These are phyloP conservation scores for Perccottus glenii DNA, from an alignment of 2,113 vertebrate genomes.

Conservation along the genomic window DNA sequence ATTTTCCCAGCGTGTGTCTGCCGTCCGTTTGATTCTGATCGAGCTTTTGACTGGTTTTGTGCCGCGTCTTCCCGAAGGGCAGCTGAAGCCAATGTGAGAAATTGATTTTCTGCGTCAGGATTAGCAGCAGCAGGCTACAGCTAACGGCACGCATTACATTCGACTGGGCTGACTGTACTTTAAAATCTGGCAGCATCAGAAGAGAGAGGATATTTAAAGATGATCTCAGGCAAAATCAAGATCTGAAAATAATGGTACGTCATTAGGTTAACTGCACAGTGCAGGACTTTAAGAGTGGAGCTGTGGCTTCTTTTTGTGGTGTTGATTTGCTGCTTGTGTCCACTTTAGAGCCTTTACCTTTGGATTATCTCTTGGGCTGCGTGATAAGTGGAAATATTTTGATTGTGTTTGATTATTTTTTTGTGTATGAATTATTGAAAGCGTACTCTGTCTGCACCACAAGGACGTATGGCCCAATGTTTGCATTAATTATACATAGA, in stretches of 20 bases:
- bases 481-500: too few species aligned
- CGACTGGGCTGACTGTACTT: constrained; percentile 2
- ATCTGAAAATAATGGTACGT: neutral
- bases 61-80: constrained; percentile 49
- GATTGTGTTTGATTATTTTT: too few species aligned
- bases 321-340: too few species aligned
- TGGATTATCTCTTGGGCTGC: too few species aligned
- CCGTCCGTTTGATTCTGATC: constrained; percentile 50
- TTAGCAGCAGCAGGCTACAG: constrained; percentile 47
- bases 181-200: neutral
- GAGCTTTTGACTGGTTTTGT: constrained; percentile 49
- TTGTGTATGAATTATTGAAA: too few species aligned
- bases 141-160: constrained; percentile 58
- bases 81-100: constrained; percentile 47
- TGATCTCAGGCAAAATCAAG: neutral
- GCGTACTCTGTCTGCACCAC: too few species aligned
- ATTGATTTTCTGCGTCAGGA: constrained; percentile 67
- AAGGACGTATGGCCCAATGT: too few species aligned
- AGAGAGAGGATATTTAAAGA: neutral
- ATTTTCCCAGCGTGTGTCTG: constrained; percentile 12
- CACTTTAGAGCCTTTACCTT: too few species aligned
- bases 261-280: too few species aligned
- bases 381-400: too few species aligned
- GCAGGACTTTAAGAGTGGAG: too few species aligned
- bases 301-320: neutral